phyloP scores from a whole-genome alignment of 2,113 vertebrate genomes.

The Zosterops hypoxanthus region DNA sequence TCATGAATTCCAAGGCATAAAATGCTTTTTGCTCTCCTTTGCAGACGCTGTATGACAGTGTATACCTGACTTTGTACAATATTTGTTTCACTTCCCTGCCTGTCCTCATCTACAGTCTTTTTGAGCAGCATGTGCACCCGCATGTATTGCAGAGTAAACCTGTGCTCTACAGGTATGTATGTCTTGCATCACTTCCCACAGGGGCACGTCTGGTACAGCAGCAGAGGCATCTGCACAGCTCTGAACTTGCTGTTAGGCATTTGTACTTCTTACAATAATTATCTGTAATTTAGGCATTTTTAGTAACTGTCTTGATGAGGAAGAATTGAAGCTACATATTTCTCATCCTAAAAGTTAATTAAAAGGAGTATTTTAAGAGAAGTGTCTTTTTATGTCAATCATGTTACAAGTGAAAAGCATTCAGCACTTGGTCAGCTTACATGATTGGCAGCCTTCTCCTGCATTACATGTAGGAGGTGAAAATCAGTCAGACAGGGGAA shows the following conservation, averaged over 20 bases:
- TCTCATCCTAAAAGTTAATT: not conserved
- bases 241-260: not conserved
- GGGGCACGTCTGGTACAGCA: not conserved
- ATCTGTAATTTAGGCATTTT: not conserved
- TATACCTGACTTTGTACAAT: constrained; percentile 99
- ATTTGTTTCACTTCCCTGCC: constrained; percentile 99
- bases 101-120: constrained; percentile 96
- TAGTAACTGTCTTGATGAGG: not conserved
- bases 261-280: not conserved
- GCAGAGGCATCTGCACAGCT: not conserved
- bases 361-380: not conserved
- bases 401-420: not conserved
- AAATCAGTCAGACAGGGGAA: not conserved
- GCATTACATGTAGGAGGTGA: not conserved
- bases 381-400: not conserved
- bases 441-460: not conserved
- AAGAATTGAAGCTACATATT: not conserved
- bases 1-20: not conserved
- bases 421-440: not conserved
- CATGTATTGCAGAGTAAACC: constrained; percentile 93
- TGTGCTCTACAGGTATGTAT: constrained; percentile 88
- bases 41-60: constrained; percentile 98
- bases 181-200: accelerated
- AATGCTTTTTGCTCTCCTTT: constrained; percentile 57
- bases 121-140: constrained; percentile 97